Evolutionary conservation across 2,888 invertebrate genomes (phyloP).

Genomic region (Phania funesta): DNA sequence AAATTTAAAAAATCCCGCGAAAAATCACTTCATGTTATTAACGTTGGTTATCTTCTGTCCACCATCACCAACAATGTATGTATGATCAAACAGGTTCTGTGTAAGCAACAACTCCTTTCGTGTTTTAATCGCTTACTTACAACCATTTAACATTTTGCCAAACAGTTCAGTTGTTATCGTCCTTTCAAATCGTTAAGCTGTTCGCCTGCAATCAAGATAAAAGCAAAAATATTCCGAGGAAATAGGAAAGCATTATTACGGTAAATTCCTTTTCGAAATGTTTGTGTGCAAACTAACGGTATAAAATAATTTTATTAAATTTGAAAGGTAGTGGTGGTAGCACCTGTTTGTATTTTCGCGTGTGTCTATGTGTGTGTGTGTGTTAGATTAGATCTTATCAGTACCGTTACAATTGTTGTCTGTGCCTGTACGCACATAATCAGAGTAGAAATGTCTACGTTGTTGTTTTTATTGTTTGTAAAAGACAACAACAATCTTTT

Average conservation of each 20-base stretch:
- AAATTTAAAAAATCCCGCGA: background rate
- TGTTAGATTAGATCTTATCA: conserved; percentile 1
- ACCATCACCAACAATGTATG: background rate
- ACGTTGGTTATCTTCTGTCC: background rate
- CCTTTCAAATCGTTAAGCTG: conserved; percentile 28
- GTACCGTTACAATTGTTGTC: conserved; percentile 9
- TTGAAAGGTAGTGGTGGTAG: too few relatives aligned
- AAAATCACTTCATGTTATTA: background rate
- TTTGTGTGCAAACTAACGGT: conserved; percentile 5
- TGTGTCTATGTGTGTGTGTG: background rate
- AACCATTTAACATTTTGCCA: conserved; percentile 8
- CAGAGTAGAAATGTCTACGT: background rate
- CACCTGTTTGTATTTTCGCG: too few relatives aligned
- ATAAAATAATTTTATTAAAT: conserved; percentile 10
- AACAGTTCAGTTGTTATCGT: conserved; percentile 43
- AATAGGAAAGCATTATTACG: background rate
- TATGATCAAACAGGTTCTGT: conserved; percentile 36
- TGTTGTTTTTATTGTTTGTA: background rate
- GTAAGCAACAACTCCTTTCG: conserved; percentile 19
- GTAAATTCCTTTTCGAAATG: conserved; percentile 22
- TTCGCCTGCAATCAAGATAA: background rate
- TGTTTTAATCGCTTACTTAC: background rate
- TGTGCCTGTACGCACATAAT: background rate
- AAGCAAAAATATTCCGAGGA: background rate
- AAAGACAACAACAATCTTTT: conserved; percentile 18